Base-by-base conservation (phyloP, 2,113 vertebrate genomes). In the Fregata magnificens region DNA sequence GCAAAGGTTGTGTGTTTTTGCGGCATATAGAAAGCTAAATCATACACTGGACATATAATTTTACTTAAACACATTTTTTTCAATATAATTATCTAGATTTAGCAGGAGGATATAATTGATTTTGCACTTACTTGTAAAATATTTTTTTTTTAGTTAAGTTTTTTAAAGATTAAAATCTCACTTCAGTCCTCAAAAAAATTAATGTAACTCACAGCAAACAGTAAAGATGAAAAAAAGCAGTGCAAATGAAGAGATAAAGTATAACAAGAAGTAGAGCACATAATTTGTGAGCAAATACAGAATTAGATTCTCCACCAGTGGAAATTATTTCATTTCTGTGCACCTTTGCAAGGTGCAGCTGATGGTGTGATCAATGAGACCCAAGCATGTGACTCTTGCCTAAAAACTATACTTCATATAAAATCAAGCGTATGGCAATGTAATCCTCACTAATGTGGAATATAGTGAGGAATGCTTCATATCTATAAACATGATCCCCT, bases 1-100 rank as follows among this genome's bases (percentile, higher is more conserved):
- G 0, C 4, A 58, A 52, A 59, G 1, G 1, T 11, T 52, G 4
- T 44, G 18, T 53, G 9, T 3, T 11, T 67, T 65, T 58, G 4
- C 62, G 47, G 5, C 29, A 77, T 44, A 78, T 58, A 58, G 69
- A 66, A 85, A 88, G 59, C 28, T 56, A 80, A 71, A 42, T 25
- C 25, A 1, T n/a, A 40, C 13, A 56, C 4, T 40, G 11, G 13
- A 29, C 4, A 36, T 40, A 8, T 15, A 34, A 26, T 56, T 76
- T 76, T 70, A 76, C 4, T 65, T 69, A 44, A 69, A 50, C 8
- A 36, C 7, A 7, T 13, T 77, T 91, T 76, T 88, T 70, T 91
- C 16, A 44, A 32, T 40, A 52, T 44, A 45, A 42, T 45, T 85
- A 66, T 10, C 13, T 82, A 82, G 40, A 76, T 77, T 52, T 82